Evolutionary conservation across 2,113 vertebrate species (phyloP).

Genomic region (Tiliqua scincoides): DNA sequence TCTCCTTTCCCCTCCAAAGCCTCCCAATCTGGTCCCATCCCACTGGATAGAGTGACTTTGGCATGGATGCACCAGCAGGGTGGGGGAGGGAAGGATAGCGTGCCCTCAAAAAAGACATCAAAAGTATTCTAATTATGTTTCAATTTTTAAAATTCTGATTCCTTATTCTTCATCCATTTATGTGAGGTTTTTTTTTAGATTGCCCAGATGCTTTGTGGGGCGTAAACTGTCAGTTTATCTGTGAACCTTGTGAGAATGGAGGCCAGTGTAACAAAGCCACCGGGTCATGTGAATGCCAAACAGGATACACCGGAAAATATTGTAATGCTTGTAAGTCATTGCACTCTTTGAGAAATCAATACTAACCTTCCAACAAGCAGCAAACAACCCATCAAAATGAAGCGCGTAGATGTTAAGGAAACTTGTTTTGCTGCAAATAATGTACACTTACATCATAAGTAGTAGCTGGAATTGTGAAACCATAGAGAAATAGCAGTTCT

Average conservation of each 20-base stretch:
- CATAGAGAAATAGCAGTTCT: background rate
- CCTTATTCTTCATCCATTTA: constrained; percentile 18
- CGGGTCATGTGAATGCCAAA: constrained; percentile 72
- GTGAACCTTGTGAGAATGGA: constrained; percentile 70
- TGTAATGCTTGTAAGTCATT: constrained; percentile 51
- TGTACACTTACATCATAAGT: background rate
- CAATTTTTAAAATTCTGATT: background rate
- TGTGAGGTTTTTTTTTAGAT: constrained; percentile 69
- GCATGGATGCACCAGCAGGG: too few species aligned
- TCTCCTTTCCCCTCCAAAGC: too few species aligned
- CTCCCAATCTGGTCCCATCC: too few species aligned
- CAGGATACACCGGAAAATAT: constrained; percentile 72
- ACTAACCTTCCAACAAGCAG: background rate
- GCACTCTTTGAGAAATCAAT: background rate
- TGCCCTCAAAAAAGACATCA: background rate
- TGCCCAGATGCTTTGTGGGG: constrained; percentile 77
- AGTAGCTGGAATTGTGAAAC: background rate
- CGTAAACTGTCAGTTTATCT: constrained; percentile 69
- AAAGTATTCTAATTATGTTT: background rate
- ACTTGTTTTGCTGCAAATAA: background rate
- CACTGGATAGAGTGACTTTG: too few species aligned
- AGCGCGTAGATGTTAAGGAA: background rate
- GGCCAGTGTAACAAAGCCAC: constrained; percentile 72
- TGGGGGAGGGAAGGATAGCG: too few species aligned
- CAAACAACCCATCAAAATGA: background rate